phyloP scores from a whole-genome alignment of 92 coral and sea anemone genomes.

The Heteractis magnifica region DNA sequence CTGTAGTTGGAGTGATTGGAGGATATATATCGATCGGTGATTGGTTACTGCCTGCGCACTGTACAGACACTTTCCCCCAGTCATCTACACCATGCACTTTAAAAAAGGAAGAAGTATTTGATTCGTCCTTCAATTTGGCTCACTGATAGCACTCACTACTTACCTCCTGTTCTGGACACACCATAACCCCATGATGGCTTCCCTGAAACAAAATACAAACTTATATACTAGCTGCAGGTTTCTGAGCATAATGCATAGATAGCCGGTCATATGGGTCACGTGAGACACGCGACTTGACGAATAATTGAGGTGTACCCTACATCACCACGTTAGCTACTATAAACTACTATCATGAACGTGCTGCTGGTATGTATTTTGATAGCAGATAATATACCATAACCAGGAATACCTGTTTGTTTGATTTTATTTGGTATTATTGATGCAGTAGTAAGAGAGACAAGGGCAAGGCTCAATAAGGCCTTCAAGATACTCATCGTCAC shows the following conservation, averaged over 20 bases:
- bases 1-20: neutral
- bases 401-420: neutral
- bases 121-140: too few species aligned
- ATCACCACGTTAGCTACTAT: too few species aligned
- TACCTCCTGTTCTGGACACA: conserved; percentile 21
- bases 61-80: neutral
- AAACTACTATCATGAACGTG: neutral
- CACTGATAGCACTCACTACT: neutral
- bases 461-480: conserved; percentile 6
- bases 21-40: conserved; percentile 26
- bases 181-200: conserved; percentile 19
- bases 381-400: neutral
- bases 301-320: too few species aligned
- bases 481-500: neutral
- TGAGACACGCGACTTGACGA: too few species aligned
- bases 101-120: neutral
- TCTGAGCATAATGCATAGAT: too few species aligned
- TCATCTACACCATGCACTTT: conserved; percentile 19
- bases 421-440: neutral
- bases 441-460: neutral
- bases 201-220: neutral
- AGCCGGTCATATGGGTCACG: too few species aligned
- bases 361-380: neutral
- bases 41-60: conserved; percentile 17
- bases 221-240: neutral